Evolutionary conservation across 2,797 vertebrate species (phyloP).

Genomic region (Gadopsis marmoratus): DNA sequence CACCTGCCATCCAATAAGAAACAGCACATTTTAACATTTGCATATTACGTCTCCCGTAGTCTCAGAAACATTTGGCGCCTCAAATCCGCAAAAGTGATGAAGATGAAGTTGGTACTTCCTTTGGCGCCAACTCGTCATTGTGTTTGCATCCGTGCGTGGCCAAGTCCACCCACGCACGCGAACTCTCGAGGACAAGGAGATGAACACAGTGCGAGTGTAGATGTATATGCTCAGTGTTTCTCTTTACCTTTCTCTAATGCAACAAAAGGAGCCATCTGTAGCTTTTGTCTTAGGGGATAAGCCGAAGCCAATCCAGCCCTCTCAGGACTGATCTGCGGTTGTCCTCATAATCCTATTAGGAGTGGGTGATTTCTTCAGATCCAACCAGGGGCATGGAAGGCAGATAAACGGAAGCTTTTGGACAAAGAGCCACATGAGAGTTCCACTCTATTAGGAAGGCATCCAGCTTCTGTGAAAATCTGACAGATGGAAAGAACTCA

Average conservation of each 20-base stretch:
- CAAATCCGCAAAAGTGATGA: neutral
- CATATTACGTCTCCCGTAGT: neutral
- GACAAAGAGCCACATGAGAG: slow-evolving; percentile 49
- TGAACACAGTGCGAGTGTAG: slow-evolving; percentile 16
- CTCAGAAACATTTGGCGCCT: neutral
- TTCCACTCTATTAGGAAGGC: slow-evolving; percentile 38
- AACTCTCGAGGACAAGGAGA: slow-evolving; percentile 28
- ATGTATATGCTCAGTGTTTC: slow-evolving; percentile 15
- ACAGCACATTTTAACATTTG: neutral
- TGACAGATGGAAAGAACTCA: no score
- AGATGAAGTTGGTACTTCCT: neutral
- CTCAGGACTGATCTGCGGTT: slow-evolving; percentile 67
- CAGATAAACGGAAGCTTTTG: slow-evolving; percentile 56
- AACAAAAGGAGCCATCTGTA: slow-evolving; percentile 76
- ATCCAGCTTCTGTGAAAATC: neutral
- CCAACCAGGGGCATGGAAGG: slow-evolving; percentile 41
- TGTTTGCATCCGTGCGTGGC: slow-evolving; percentile 33
- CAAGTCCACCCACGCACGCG: slow-evolving; percentile 23
- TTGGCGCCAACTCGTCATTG: neutral
- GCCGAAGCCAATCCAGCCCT: slow-evolving; percentile 68
- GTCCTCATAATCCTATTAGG: slow-evolving; percentile 80
- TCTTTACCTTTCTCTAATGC: slow-evolving; percentile 55
- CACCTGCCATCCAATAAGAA: neutral
- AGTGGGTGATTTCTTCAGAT: slow-evolving; percentile 70
- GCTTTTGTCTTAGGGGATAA: slow-evolving; percentile 75